Evolutionary conservation across 2,797 vertebrate species (phyloP), one percentile per base, ranked within the genome.

Genomic region (Acrocephalus scirpaceus): DNA sequence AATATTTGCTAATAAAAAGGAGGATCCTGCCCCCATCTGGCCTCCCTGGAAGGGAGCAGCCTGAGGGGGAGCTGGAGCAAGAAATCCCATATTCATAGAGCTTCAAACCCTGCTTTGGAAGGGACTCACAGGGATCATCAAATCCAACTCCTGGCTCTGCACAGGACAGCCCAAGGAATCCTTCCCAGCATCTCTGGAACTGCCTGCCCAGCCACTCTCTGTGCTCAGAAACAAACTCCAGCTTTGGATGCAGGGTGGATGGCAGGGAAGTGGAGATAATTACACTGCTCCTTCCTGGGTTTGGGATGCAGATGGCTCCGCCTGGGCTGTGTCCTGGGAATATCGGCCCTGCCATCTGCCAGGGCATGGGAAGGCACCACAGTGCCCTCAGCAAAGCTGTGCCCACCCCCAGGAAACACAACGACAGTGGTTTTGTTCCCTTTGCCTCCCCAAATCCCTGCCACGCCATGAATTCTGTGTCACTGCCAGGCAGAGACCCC

Each of bases 11-110:
- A 30, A 62, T 56, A 26, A 40, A 91, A 83, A 54, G 90, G 83
- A 91, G 34, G 72, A 71, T 91, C 79, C 93, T 95, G 91, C 87
- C 93, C 93, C 88, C 96, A 29, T 36, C 93, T 90, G 93, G 92
- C 67, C 45, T 90, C 50, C 45, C 66, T 67, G 44, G 50, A 90
- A 77, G 50, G 91, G 54, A 92, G 40, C 85, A 95, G 76, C 62
- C 45, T 70, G n/a, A 30, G 47, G 74, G 17, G 25, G 27, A 80
- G 7, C 42, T 1, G 2, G 54, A 90, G 23, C 21, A 70, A 48
- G 50, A 69, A 86, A 58, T 15, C 30, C 16, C 45, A 53, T 11
- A 25, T 27, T 30, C 30, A 34, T 0, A 26, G 42, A 56, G 66
- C 30, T 74, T 58, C 76, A 47, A 32, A 47, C 22, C 25, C 86